These are phyloP conservation scores for Scytalopus superciliaris DNA, from an alignment of 2,113 vertebrate species.

Conservation along the genomic window DNA sequence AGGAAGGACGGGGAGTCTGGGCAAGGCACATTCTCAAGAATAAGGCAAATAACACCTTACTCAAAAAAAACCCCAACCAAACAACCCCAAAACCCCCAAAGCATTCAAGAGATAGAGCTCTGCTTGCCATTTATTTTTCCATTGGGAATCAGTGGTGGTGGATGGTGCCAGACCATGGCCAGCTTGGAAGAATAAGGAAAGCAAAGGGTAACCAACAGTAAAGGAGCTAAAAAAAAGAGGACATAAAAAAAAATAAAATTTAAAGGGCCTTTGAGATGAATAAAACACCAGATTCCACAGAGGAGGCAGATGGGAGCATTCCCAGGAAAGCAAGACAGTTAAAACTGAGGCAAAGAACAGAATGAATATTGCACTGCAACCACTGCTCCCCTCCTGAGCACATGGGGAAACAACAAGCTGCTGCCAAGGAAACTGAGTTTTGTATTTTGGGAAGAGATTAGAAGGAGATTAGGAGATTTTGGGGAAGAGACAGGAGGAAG, in stretches of 20 bases:
- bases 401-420: rapidly evolving
- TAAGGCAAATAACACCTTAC: neutral
- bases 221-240: rapidly evolving
- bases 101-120: neutral
- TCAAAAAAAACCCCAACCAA: too few species aligned
- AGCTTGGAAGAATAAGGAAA: neutral
- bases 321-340: neutral
- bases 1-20: too few species aligned
- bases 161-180: neutral
- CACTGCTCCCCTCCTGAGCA: neutral
- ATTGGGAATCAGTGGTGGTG: neutral
- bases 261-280: neutral
- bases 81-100: neutral
- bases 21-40: neutral
- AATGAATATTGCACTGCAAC: neutral
- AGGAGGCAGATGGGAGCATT: neutral
- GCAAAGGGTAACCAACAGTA: neutral
- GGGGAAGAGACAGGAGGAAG: neutral
- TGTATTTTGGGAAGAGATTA: neutral
- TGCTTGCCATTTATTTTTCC: neutral
- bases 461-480: neutral
- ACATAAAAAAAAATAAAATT: too few species aligned
- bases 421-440: neutral
- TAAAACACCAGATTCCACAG: neutral
- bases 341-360: neutral